A percentile compares a stretch with the other conserved stretches of the same genome.
phyloP scores from a whole-genome alignment of 2,797 vertebrate species.

The Psittacula derbiana region DNA sequence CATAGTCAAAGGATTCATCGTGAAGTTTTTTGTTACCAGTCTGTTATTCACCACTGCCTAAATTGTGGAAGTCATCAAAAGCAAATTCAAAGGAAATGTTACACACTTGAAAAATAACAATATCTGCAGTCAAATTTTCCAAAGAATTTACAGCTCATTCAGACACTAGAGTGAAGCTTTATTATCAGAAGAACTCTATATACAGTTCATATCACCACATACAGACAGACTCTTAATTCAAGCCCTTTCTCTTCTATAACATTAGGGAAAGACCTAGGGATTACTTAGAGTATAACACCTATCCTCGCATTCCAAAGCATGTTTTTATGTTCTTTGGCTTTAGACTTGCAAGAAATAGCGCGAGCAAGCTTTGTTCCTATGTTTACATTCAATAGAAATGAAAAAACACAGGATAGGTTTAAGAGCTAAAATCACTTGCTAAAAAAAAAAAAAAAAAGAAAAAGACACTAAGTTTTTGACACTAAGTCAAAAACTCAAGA shows the following conservation, averaged over 20 bases:
- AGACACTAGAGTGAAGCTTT: background rate
- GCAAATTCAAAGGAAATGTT: background rate
- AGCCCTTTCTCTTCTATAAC: background rate
- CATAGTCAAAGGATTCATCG: background rate
- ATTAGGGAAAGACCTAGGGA: background rate
- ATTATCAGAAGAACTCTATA: background rate
- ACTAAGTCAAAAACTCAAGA: background rate
- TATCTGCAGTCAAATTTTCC: background rate
- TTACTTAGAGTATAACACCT: background rate
- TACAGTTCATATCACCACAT: background rate
- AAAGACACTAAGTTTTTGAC: no score
- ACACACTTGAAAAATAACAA: background rate
- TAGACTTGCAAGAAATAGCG: background rate
- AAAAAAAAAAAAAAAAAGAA: background rate
- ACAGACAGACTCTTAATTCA: background rate
- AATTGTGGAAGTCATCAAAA: background rate
- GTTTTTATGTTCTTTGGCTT: background rate
- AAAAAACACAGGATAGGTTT: background rate
- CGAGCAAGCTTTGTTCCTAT: background rate
- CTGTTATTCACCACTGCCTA: background rate
- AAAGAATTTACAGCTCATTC: background rate
- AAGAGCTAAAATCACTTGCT: background rate
- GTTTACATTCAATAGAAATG: background rate
- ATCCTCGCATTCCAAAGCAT: background rate
- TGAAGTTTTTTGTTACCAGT: background rate